Conservation (phyloP, 2,113 vertebrate genomes). For the Ameiurus melas region DNA sequence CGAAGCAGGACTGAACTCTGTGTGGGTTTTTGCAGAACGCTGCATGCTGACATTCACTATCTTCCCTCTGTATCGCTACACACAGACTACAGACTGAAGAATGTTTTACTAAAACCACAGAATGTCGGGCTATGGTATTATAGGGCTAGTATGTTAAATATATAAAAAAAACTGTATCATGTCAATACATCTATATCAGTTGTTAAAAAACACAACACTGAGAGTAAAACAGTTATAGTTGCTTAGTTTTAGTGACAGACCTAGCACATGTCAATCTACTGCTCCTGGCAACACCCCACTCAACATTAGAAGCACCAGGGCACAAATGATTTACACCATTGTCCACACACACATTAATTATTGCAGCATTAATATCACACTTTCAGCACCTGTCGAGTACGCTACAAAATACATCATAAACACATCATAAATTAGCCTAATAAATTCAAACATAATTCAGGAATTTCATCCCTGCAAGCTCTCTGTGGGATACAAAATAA, state of each 20-base stretch:
- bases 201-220: neutral
- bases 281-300: neutral
- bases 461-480: neutral
- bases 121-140: neutral
- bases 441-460: neutral
- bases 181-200: neutral
- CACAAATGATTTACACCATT: neutral
- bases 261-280: neutral
- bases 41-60: slow-evolving; percentile 32
- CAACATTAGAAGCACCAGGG: neutral
- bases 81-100: neutral
- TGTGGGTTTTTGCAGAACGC: slow-evolving; percentile 44
- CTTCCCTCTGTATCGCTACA: neutral
- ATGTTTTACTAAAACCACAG: neutral
- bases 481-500: neutral
- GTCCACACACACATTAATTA: neutral
- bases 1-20: slow-evolving; percentile 43
- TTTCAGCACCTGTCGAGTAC: neutral
- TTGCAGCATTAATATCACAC: neutral
- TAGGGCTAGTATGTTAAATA: neutral
- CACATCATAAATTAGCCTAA: neutral
- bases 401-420: neutral
- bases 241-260: neutral
- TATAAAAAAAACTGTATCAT: too few relatives aligned
- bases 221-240: neutral